Evolutionary conservation across 2,113 vertebrate genomes (phyloP).

Genomic region (Melanocharis versteri): DNA sequence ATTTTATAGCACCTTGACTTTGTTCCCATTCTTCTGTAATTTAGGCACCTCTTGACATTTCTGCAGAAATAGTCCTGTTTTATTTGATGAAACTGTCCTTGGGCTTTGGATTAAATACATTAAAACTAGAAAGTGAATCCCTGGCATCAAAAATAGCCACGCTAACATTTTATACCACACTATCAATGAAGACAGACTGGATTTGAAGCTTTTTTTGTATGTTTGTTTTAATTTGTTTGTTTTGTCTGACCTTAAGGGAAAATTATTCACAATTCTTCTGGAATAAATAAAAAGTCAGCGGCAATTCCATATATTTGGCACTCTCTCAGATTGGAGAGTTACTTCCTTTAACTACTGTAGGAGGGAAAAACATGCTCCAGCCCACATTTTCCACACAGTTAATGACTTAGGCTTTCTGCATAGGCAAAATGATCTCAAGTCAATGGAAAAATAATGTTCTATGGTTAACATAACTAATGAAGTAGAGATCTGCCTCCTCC

Average conservation of each 20-base stretch:
- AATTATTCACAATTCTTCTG: background rate
- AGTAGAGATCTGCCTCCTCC: background rate
- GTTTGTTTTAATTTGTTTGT: background rate
- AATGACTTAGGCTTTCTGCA: background rate
- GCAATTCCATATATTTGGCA: background rate
- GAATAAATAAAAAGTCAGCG: background rate
- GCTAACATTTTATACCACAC: background rate
- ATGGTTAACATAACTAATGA: background rate
- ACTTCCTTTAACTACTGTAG: background rate
- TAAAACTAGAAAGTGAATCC: background rate
- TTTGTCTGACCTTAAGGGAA: background rate
- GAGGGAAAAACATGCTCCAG: background rate
- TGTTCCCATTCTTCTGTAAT: background rate
- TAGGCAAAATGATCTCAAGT: background rate
- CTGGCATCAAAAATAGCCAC: background rate
- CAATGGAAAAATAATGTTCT: background rate
- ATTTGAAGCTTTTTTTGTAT: background rate
- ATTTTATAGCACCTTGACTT: background rate
- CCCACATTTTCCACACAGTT: background rate
- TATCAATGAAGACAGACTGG: background rate
- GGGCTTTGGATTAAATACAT: background rate
- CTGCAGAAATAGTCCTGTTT: background rate
- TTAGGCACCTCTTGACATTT: background rate
- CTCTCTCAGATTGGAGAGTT: background rate
- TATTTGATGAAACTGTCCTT: background rate